Conservation (phyloP, 1,140 invertebrate species). For the Lanistes nyassanus region DNA sequence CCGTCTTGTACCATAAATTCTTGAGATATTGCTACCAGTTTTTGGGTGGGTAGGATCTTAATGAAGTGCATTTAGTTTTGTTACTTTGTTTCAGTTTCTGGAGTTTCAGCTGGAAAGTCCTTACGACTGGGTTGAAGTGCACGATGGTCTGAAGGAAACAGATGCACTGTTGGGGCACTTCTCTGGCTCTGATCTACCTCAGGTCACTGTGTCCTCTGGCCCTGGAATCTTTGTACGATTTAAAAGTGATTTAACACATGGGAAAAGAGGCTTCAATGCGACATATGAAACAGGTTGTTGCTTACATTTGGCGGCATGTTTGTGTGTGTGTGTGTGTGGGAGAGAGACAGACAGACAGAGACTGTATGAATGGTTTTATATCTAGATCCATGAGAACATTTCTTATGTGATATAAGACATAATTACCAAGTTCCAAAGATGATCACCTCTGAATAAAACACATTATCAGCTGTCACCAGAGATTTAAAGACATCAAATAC, state of each 20-base stretch:
- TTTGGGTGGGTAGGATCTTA: not conserved
- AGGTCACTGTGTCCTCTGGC: constrained; percentile 31
- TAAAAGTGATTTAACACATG: constrained; percentile 22
- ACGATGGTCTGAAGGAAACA: constrained; percentile 28
- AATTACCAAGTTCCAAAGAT: not conserved
- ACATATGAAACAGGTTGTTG: constrained; percentile 39
- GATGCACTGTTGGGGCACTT: constrained; percentile 35
- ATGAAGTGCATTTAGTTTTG: not conserved
- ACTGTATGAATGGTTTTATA: not conserved
- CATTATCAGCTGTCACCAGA: not conserved
- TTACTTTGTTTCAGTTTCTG: constrained; percentile 31
- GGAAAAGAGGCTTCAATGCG: constrained; percentile 39
- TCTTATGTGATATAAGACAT: not conserved
- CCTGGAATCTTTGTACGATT: constrained; percentile 35
- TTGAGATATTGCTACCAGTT: not conserved
- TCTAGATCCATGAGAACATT: not conserved
- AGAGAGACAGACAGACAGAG: not conserved
- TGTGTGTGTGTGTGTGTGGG: too few relatives aligned
- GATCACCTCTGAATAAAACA: not conserved
- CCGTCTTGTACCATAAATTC: too few relatives aligned
- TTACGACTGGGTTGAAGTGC: constrained; percentile 41
- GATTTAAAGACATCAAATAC: not conserved
- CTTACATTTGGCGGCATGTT: too few relatives aligned
- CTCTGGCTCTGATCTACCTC: constrained; percentile 36
- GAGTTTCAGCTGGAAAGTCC: constrained; percentile 36